Conservation (phyloP, 2,797 vertebrate species). For the Tokudaia muenninki region DNA sequence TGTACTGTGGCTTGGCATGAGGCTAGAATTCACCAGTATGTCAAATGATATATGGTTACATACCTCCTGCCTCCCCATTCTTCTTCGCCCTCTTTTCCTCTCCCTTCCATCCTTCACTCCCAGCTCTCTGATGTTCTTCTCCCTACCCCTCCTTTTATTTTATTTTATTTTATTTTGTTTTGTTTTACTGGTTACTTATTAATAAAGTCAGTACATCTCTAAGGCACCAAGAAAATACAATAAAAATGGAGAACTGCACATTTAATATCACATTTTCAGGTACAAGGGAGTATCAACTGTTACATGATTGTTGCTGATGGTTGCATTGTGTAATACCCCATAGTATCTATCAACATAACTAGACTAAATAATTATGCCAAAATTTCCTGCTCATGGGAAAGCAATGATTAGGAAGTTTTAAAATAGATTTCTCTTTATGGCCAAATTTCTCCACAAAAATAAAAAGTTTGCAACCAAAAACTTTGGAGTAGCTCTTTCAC, state of each 20-base stretch:
- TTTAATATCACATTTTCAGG: conserved; percentile 46
- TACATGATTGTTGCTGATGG: neutral
- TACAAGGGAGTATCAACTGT: neutral
- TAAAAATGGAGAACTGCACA: neutral
- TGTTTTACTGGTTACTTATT: neutral
- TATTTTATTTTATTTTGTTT: neutral
- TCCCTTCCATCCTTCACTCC: neutral
- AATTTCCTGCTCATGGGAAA: conserved; percentile 18
- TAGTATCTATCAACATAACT: neutral
- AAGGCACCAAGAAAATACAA: neutral
- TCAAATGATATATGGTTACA: neutral
- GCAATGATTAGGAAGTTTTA: conserved; percentile 38
- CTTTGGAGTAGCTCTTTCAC: conserved; percentile 5
- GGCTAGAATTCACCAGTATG: neutral
- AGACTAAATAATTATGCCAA: neutral
- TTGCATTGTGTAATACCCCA: neutral
- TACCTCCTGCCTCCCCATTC: neutral
- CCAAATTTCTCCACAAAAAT: conserved; percentile 47
- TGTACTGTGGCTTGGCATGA: neutral
- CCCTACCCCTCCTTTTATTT: neutral
- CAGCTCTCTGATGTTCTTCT: neutral
- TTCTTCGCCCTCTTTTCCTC: too few relatives aligned
- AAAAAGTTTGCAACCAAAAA: neutral
- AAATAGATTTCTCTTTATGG: conserved; percentile 34
- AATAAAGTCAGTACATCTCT: conserved; percentile 7